Base-by-base conservation (phyloP, 2,888 invertebrate genomes). In the Laspeyria flexula region DNA sequence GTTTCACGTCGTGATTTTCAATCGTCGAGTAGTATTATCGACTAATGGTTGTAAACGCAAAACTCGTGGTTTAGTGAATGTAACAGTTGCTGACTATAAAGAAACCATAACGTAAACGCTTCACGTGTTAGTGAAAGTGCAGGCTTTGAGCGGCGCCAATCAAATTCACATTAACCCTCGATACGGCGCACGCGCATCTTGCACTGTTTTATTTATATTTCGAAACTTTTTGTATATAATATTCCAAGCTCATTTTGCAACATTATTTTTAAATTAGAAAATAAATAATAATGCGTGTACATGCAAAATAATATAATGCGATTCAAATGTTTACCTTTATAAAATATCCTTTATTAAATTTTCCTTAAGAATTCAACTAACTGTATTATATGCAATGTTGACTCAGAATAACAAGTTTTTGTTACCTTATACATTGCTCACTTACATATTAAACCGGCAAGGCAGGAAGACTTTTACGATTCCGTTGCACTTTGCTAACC, bases 121-220 rank as follows among this genome's bases (percentile, higher is more conserved):
- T 72, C 63, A 66, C 65, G 73, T 67, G 65, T 71, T 66, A 86
- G 90, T 86, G 90, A 90, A 90, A 90, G 89, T 90, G 83, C 75
- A 77, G 65, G 72, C 78, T 80, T 67, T 71, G 76, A 77, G 74
- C 74, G 78, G 72, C 75, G 77, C 78, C 85, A 85, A 90, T 90
- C 87, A 88, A 88, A 89, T 82, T 77, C 82, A 77, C 85, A 86
- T 90, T 85, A 89, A 71, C 69, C 73, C 65, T 63, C 63, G 47
- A 60, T 61, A 61, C 67, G 65, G 61, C 51, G 66, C 71, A 63
- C 48, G 73, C 77, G 77, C 81, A 77, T 73, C 73, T n/a, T 64
- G 52, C 55, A 60, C 37, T 66, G n/a, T n/a, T 65, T 65, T 62
- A 57, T 68, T 61, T 60, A 56, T 55, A 41, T 37, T 25, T 45